Evolutionary conservation across 2,113 vertebrate genomes (phyloP).

Genomic region (Leptosomus discolor): DNA sequence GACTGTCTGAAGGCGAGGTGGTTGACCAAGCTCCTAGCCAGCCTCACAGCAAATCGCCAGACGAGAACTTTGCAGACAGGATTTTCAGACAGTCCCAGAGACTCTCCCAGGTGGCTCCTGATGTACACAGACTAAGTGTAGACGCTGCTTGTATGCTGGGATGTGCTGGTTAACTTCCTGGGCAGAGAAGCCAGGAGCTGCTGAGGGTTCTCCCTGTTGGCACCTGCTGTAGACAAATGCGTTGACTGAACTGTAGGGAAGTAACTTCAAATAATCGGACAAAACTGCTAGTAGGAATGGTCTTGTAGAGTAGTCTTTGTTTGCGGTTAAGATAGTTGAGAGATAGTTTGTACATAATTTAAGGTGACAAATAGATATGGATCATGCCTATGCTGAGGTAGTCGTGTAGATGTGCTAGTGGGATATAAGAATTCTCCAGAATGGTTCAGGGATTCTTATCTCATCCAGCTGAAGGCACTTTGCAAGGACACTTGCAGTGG

Average conservation of each 20-base stretch:
- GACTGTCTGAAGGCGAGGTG: neutral
- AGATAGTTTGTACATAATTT: neutral
- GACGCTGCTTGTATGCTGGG: neutral
- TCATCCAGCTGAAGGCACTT: neutral
- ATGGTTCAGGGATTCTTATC: neutral
- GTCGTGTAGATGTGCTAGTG: accelerated
- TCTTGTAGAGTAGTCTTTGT: neutral
- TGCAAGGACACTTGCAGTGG: neutral
- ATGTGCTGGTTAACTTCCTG: neutral
- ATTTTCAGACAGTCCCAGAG: neutral
- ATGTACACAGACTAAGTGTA: neutral
- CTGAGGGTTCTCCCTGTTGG: neutral
- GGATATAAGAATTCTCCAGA: neutral
- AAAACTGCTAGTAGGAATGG: neutral
- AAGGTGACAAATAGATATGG: too few relatives aligned
- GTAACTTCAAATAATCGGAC: neutral
- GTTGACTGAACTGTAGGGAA: neutral
- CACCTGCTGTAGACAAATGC: neutral
- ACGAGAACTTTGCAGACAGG: neutral
- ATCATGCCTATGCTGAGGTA: neutral
- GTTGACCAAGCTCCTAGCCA: neutral
- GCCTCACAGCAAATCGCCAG: neutral
- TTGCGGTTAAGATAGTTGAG: neutral
- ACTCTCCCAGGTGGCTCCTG: neutral
- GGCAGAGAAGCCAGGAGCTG: neutral